Percentiles rank a stretch among this genome's conserved stretches.
phyloP scores from a whole-genome alignment of 2,113 vertebrate genomes.

The Ahaetulla prasina region DNA sequence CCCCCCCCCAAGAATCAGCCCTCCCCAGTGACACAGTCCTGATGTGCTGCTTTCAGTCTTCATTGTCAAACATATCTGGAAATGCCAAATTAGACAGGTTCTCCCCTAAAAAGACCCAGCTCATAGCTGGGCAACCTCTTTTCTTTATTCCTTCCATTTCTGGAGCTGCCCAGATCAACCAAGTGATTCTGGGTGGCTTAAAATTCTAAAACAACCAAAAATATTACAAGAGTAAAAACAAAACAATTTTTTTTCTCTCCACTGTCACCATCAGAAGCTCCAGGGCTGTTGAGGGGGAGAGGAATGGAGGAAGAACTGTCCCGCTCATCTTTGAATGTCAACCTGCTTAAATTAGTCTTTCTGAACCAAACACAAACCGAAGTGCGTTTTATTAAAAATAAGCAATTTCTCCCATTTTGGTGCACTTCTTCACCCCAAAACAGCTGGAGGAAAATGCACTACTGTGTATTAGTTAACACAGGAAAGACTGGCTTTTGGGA shows the following conservation, averaged over 20 bases:
- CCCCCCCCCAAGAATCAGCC: not conserved
- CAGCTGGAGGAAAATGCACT: not conserved
- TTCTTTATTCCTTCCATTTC: not conserved
- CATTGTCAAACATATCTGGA: not conserved
- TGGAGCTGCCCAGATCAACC: not conserved
- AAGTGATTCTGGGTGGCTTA: not conserved
- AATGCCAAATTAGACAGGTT: not conserved
- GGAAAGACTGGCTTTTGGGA: not conserved
- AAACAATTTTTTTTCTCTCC: too few relatives aligned
- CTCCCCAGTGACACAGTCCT: not conserved
- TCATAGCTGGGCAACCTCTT: not conserved
- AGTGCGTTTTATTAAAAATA: not conserved
- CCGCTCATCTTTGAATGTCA: not conserved
- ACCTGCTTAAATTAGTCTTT: not conserved
- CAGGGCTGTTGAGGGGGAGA: not conserved
- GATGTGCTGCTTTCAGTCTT: not conserved
- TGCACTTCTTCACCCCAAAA: not conserved
- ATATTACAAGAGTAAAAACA: not conserved
- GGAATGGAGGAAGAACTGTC: not conserved
- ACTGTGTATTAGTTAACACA: not conserved
- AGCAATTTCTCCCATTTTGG: not conserved
- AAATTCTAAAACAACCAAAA: not conserved
- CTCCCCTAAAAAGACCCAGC: not conserved
- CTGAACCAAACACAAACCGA: not conserved
- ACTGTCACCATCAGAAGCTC: not conserved